Conservation (phyloP, 2,797 vertebrate genomes). For the Helarctos malayanus region DNA sequence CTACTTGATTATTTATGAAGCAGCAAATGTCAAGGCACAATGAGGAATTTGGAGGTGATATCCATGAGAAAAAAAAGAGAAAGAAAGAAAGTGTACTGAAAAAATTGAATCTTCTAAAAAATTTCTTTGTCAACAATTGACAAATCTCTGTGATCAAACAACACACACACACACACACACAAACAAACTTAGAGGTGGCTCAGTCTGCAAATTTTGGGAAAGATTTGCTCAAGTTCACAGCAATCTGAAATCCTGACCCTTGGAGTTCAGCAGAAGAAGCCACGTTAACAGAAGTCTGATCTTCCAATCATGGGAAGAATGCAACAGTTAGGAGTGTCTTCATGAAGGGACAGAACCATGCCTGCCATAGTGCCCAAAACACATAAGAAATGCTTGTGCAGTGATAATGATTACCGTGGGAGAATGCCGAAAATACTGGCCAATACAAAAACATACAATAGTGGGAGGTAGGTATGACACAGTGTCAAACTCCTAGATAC, state of each 20-base stretch:
- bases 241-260: background rate
- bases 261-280: background rate
- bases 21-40: conserved; percentile 35
- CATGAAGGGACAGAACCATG: background rate
- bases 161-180: background rate
- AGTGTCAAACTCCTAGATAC: background rate
- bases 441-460: background rate
- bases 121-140: background rate
- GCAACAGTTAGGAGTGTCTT: background rate
- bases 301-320: background rate
- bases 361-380: background rate
- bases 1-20: background rate
- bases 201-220: background rate
- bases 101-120: conserved; percentile 10
- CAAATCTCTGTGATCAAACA: background rate
- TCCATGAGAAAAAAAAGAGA: background rate
- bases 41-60: background rate
- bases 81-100: background rate
- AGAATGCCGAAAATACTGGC: background rate
- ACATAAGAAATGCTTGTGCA: background rate
- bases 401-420: background rate
- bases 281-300: background rate
- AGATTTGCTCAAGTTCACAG: background rate
- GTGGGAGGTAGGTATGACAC: background rate
- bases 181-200: background rate